Evolutionary conservation across 2,113 vertebrate species (phyloP), one percentile per base, ranked within the genome.

Genomic region (Hypomesus transpacificus): DNA sequence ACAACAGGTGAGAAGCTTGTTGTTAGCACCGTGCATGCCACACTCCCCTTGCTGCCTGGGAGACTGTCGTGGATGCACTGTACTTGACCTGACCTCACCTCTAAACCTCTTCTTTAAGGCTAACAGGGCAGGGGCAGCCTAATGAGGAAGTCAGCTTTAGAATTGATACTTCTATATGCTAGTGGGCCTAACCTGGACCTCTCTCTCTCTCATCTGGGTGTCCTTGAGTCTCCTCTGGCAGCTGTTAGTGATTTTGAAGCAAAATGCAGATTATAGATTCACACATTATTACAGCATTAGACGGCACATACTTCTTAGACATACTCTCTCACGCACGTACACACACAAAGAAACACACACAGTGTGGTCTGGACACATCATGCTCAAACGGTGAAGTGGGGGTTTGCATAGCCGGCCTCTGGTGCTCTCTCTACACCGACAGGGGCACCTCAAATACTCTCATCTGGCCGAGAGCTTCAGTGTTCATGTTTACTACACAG

Each of bases 221-320:
- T 88, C 84, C 81, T 77, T 77, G 61, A 63, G 74, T 85, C 76
- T 87, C 91, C 90, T 90, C 76, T 73, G 86, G 87, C 81, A 82
- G 91, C 90, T 93, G 96, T 99, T 99, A 98, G 97, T 98, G 90
- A 94, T 94, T 96, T 93, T 93, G 92, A 96, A 98, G 96, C 95
- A 96, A 95, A 96, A 95, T 90, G 95, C 94, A 92, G 92, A 93
- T 97, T 97, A 97, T 46, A 94, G 93, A 86, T 86, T 88, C 87
- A 92, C 87, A 92, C 86, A 88, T 82, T 85, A 89, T 90, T 84
- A 87, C 74, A 89, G 87, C 89, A 92, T 93, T 92, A 89, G 88
- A 87, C 86, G 71, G 66, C 68, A 72, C 65, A 85, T 66, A 84
- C 73, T 52, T 16, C 4, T 22, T 2, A 34, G 16, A 82, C 65